Evolutionary conservation across 2,113 vertebrate species (phyloP).

Genomic region (Ranitomeya imitator): DNA sequence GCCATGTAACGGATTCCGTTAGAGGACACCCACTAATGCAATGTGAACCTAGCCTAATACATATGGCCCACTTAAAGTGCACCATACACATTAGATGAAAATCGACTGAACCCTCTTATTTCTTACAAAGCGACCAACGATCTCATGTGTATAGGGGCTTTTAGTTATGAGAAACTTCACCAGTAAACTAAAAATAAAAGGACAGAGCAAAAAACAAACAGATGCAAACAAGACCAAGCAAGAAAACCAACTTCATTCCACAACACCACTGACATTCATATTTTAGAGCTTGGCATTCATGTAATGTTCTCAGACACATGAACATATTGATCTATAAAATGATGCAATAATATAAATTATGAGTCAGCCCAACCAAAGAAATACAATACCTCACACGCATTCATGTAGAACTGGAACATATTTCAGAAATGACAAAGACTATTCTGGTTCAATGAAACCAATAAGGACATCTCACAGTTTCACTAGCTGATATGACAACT

Average conservation of each 20-base stretch:
- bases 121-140: too few relatives aligned
- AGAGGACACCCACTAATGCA: too few relatives aligned
- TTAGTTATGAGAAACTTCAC: neutral
- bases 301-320: conserved; percentile 6
- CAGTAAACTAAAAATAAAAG: neutral
- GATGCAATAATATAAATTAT: conserved; percentile 3
- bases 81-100: too few relatives aligned
- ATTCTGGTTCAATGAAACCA: conserved; percentile 20
- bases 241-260: neutral
- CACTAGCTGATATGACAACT: neutral
- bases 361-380: neutral
- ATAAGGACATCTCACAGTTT: neutral
- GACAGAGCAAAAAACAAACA: neutral
- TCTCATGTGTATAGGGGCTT: too few relatives aligned
- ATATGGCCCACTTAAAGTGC: too few relatives aligned
- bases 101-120: too few relatives aligned
- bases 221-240: neutral
- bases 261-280: neutral
- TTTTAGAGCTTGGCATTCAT: neutral
- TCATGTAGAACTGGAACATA: conserved; percentile 39
- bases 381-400: conserved; percentile 17
- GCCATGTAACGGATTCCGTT: too few relatives aligned
- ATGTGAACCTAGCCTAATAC: too few relatives aligned
- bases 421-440: conserved; percentile 13
- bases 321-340: conserved; percentile 7